These are phyloP conservation scores for Cairina moschata DNA, from an alignment of 2,113 vertebrate species.

Conservation along the genomic window DNA sequence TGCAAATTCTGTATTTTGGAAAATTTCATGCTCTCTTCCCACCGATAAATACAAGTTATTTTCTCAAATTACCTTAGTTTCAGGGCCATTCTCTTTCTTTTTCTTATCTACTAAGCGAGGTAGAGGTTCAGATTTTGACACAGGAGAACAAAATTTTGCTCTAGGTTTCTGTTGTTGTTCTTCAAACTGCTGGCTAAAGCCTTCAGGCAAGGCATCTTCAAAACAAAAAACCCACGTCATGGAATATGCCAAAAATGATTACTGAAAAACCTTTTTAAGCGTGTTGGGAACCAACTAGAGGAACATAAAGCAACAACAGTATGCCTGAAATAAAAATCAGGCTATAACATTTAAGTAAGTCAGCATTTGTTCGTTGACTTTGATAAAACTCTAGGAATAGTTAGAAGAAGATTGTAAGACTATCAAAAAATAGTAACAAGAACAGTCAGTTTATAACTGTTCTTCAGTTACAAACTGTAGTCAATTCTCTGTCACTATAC, in stretches of 20 bases:
- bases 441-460: not conserved
- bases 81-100: conserved; percentile 54
- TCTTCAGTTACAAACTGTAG: not conserved
- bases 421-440: not conserved
- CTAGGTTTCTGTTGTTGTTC: conserved; percentile 88
- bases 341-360: not conserved
- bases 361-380: not conserved
- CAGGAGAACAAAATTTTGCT: conserved; percentile 81
- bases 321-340: not conserved
- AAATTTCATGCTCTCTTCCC: not conserved
- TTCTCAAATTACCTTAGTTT: conserved; percentile 76
- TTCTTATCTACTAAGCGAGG: conserved; percentile 45
- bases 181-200: conserved; percentile 94
- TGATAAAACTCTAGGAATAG: not conserved
- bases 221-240: not conserved
- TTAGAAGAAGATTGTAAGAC: not conserved
- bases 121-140: conserved; percentile 10
- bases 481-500: not conserved
- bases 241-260: not conserved
- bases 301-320: not conserved
- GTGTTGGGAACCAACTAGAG: not conserved
- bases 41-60: not conserved
- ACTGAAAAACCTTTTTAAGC: not conserved
- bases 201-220: conserved; percentile 92
- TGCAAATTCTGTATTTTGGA: not conserved